Base-by-base conservation (phyloP, 2,888 invertebrate species). In the Xestia rhomboidea region DNA sequence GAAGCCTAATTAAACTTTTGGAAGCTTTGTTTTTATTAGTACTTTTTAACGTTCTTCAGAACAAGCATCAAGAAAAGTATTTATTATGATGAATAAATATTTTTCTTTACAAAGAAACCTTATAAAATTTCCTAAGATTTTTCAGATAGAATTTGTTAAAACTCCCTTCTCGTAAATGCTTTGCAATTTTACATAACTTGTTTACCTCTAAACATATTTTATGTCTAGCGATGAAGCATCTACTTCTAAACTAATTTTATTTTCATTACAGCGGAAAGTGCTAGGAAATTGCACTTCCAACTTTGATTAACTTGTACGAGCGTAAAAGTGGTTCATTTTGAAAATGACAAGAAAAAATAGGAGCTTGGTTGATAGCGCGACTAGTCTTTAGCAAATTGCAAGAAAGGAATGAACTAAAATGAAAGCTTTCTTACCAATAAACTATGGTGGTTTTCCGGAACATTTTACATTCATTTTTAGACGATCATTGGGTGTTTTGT, bases 211-310 rank as follows among this genome's bases (percentile, higher is more conserved):
- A 69, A 49, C 72, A 46, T 69, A 76, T 54, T 49, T 67, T n/a
- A 79, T 66, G 34, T 27, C 30, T 49, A 34, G 27, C 63, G 41
- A 74, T 60, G 68, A 66, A 77, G 41, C 41, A 62, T 76, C 72
- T 51, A 80, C 63, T 67, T 63, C 62, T 81, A 68, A 83, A 81
- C 76, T 76, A 68, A 85, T 85, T 73, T 84, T 49, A 44, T 68
- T 68, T 85, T 81, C 73, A 74, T 85, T 74, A 85, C 62, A 38
- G 77, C 62, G 66, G 67, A 70, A 83, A 77, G 74, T 64, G 77
- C 83, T 60, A 62, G 77, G 72, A 77, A 82, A 85, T 74, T 83
- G 77, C 62, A 77, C 66, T 66, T 70, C 67, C 77, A 77, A 85
- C 74, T 84, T 83, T 75, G 77, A 81, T 85, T 81, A 77, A 77